A percentile compares a stretch with the other conserved stretches of the same genome.
These are phyloP conservation scores for Protobothrops mucrosquamatus DNA, from an alignment of 2,113 vertebrate genomes.

Conservation along the genomic window DNA sequence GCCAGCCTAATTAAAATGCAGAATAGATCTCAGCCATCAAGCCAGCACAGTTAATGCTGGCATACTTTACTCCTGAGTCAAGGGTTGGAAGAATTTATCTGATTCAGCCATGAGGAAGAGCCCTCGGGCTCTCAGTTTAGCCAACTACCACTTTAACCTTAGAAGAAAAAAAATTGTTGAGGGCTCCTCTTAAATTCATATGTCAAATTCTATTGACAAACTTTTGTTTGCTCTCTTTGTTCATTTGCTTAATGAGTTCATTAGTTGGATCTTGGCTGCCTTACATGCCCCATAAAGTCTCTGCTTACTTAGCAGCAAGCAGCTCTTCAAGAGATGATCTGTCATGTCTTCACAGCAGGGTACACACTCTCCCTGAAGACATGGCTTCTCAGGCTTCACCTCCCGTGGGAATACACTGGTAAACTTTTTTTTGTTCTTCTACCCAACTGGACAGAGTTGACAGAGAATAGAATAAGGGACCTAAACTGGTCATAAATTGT, in stretches of 20 bases:
- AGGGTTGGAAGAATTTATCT: not conserved
- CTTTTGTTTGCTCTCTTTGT: not conserved
- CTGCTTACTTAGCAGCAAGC: not conserved
- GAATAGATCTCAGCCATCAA: not conserved
- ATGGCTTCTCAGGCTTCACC: not conserved
- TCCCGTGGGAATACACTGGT: not conserved
- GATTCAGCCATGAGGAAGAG: not conserved
- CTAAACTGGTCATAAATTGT: not conserved
- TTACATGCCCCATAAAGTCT: not conserved
- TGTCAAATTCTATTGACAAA: not conserved
- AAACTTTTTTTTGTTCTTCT: not conserved
- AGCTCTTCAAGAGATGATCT: not conserved
- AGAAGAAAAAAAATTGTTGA: not conserved
- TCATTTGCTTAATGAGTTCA: not conserved
- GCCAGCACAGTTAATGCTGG: not conserved
- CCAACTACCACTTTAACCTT: not conserved
- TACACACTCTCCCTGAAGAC: not conserved
- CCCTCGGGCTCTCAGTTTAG: not conserved
- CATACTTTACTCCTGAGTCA: not conserved
- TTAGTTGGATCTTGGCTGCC: not conserved
- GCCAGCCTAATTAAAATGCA: not conserved
- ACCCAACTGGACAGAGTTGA: not conserved
- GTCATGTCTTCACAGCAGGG: not conserved
- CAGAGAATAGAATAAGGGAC: not conserved
- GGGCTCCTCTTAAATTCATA: not conserved